Evolutionary conservation across 2,113 vertebrate species (phyloP).

Genomic region (Mus spicilegus): DNA sequence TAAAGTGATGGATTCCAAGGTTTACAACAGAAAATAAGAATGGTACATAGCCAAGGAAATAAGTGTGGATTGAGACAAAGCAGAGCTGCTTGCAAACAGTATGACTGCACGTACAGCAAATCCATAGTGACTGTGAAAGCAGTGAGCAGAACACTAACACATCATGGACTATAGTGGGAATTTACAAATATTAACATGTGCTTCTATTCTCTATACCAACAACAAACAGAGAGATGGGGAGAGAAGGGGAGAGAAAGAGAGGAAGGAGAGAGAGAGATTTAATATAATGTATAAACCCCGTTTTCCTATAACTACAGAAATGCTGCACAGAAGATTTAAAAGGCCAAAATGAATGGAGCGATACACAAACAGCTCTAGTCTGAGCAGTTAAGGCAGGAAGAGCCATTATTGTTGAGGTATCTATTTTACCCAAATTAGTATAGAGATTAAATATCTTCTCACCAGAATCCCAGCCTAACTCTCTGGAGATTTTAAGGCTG

Average conservation of each 20-base stretch:
- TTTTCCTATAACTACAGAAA: not conserved
- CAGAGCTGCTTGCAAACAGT: not conserved
- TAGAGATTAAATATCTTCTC: not conserved
- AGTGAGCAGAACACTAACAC: not conserved
- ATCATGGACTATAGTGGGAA: not conserved
- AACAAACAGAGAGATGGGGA: not conserved
- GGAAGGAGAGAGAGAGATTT: not conserved
- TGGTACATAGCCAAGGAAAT: not conserved
- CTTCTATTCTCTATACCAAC: not conserved
- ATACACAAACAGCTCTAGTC: not conserved
- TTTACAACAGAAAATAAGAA: not conserved
- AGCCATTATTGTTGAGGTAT: not conserved
- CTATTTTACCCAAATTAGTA: not conserved
- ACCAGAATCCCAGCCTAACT: not conserved
- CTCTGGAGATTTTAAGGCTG: not conserved
- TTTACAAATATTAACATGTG: not conserved
- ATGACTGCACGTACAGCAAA: not conserved
- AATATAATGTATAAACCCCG: not conserved
- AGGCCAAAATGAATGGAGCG: not conserved
- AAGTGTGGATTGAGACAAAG: slow-evolving; percentile 37
- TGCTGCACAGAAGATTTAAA: not conserved
- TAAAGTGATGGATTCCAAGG: slow-evolving; percentile 4
- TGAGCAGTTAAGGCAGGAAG: not conserved
- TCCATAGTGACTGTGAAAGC: not conserved
- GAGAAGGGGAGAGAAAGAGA: too few species aligned